Base-by-base conservation (phyloP, 2,888 invertebrate species). In the Drosophila villosipedis region DNA sequence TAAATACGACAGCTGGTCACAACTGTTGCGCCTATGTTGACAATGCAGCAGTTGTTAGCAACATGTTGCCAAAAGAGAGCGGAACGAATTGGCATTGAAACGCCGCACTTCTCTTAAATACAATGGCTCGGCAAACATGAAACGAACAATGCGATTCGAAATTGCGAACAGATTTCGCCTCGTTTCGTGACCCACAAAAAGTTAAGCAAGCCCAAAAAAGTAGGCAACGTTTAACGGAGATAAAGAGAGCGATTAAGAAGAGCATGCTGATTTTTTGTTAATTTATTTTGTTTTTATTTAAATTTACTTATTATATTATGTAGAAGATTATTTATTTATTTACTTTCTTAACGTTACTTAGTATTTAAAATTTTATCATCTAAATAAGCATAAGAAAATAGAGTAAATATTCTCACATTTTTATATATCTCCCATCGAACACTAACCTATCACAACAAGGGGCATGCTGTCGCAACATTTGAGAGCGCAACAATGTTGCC, bases 61-160 rank as follows among this genome's bases (percentile, higher is more conserved):
- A 86, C 89, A 86, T 84, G 91, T 89, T 87, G 91, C 87, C 10
- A 84, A 60, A 12, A 52, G 76, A 86, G 83, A 74, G 81, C 55
- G 91, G 84, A 65, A 87, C 71, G 52, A 10, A 16, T 4, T 84
- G 87, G 78, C 9, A 87, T 41, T 59, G 80, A 39, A 82, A 90
- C 87, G 57, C 3, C 12, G 12, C 19, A 9, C 25, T 6, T 22
- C 77, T 79, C 73, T 73, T 73, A 73, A 76, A 47, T 54, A 0
- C 0, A 14, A 3, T 7, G 30, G 41, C 6, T 63, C 63, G 63
- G 65, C 71, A n/a, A 10, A 12, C 19, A 2, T 22, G 16, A 16
- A 22, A 43, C 47, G 57, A 57, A 28, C 47, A 47, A 25, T 47
- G 16, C 47, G 57, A 1, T 30, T 35, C 9, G 14, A 28, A 19